Evolutionary conservation across 2,113 vertebrate genomes (phyloP).

Genomic region (Mungos mungo): DNA sequence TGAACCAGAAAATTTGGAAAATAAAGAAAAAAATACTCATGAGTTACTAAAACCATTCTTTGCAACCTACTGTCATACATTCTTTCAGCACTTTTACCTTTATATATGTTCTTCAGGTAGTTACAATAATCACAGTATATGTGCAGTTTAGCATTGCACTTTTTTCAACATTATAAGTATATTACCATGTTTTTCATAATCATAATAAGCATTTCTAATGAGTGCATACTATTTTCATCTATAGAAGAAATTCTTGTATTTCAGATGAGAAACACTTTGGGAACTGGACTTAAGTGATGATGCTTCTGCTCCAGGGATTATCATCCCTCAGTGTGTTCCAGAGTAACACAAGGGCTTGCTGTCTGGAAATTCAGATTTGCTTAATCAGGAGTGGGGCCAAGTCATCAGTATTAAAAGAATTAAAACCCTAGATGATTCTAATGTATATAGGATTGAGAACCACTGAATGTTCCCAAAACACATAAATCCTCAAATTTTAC

Average conservation of each 20-base stretch:
- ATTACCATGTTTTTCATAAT: background rate
- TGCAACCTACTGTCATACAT: background rate
- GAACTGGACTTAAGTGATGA: background rate
- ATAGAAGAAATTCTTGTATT: background rate
- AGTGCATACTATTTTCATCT: background rate
- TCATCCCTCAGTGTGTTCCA: background rate
- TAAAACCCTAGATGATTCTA: background rate
- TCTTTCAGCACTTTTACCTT: background rate
- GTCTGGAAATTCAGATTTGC: background rate
- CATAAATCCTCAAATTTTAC: background rate
- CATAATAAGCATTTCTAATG: background rate
- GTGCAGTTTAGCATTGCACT: background rate
- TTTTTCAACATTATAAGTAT: background rate
- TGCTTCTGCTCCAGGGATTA: background rate
- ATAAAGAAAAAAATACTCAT: background rate
- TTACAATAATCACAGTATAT: background rate
- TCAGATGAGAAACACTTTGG: background rate
- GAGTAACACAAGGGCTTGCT: background rate
- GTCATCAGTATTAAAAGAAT: background rate
- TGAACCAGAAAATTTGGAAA: background rate
- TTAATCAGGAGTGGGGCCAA: background rate
- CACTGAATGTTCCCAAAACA: background rate
- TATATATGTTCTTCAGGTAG: background rate
- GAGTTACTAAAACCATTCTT: background rate
- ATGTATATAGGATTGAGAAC: background rate